Base-by-base conservation (phyloP, 2,797 vertebrate genomes). In the Micropoecilia bifurca region DNA sequence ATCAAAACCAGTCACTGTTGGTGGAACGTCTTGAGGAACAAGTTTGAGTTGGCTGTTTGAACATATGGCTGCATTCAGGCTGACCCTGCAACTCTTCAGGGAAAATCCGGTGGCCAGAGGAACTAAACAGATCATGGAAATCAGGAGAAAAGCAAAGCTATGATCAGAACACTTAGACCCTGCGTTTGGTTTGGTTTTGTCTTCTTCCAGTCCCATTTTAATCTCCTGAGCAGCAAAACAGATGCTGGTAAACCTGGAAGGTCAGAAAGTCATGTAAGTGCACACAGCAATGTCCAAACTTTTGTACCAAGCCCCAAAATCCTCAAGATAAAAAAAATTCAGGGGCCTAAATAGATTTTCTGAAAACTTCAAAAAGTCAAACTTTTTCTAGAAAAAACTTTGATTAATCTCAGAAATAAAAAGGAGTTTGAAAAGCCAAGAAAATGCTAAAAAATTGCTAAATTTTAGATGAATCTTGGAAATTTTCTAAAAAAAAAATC, bases 11-110 rank as follows among this genome's bases (percentile, higher is more conserved):
- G 8, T 72, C 33, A 93, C 87, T 0, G 74, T 88, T 2, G 48
- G 20, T 4, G 95, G 96, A 81, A 96, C 86, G 20, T 95, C 82
- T 3, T 0, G 7, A 45, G 96, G 95, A 73, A 96, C 86, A 0
- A 41, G 6, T 0, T 0, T 22, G 25, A 95, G 85, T 0, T 72
- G 39, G 4, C 0, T 74, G 0, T 36, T 0, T 1, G 6, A 12
- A 83, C 96, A 97, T 12, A 90, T 55, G 48, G 84, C 85, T 0
- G 1, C 41, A 6, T 80, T 4, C 4, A 10, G 0, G 63, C 66
- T 87, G 18, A 95, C 76, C 9, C 75, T 63, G 63, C 95, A 96
- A 61, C 57, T 77, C 71, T 77, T 90, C 25, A 96, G 0, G 0
- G 82, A 75, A 79, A 91, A 96, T 47, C 92, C 91, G 0, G n/a